Percentiles rank a stretch among this genome's conserved stretches.
phyloP scores from a whole-genome alignment of 64 coral and sea anemone species.

The Montipora capricornis region DNA sequence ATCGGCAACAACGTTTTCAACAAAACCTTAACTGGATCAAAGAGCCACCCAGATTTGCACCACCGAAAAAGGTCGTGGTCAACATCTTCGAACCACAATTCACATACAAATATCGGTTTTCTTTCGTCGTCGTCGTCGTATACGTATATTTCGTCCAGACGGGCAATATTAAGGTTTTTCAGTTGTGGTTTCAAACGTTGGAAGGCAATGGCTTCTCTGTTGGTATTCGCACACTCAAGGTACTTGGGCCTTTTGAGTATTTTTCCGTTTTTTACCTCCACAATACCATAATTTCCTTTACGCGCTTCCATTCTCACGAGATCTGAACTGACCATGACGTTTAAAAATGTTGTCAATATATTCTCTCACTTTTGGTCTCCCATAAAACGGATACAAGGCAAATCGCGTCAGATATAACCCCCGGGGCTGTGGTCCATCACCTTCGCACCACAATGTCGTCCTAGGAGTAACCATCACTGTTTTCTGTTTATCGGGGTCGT shows the following conservation, averaged over 20 bases:
- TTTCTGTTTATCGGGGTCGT: neutral
- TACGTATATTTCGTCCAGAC: too few relatives aligned
- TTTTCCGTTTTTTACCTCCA: neutral
- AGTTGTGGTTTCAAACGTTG: neutral
- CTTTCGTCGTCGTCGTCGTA: too few relatives aligned
- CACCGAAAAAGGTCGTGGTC: too few relatives aligned
- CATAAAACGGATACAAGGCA: neutral
- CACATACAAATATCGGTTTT: too few relatives aligned
- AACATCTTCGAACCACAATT: too few relatives aligned
- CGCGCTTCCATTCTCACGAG: neutral
- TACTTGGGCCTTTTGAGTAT: neutral
- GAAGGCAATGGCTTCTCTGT: neutral
- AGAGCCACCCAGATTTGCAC: too few relatives aligned
- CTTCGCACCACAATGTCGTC: neutral
- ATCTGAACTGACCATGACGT: neutral
- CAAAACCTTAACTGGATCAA: too few relatives aligned
- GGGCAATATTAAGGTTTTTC: too few relatives aligned
- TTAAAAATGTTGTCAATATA: neutral
- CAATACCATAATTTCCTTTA: neutral
- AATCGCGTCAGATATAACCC: constrained; percentile 1
- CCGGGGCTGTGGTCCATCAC: neutral
- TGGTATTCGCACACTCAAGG: neutral
- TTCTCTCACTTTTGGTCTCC: neutral
- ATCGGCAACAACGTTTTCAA: too few relatives aligned
- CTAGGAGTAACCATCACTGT: neutral